Conservation (phyloP, 2,113 vertebrate species). For the Orcinus orca region DNA sequence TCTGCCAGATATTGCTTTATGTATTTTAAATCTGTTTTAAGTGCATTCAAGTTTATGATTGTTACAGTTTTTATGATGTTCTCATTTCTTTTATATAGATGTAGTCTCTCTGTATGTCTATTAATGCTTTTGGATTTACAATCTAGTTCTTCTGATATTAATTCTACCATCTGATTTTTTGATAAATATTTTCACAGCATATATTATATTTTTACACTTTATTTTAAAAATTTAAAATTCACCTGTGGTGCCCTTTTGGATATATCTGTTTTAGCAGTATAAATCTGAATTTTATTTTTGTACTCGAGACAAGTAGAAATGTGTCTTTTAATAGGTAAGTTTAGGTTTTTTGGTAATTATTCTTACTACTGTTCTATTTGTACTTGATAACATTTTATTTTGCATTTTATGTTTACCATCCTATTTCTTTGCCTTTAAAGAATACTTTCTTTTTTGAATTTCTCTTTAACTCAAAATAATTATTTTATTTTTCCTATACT, state of each 20-base stretch:
- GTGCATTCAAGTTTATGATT: not conserved
- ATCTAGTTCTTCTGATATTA: not conserved
- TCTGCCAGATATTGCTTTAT: not conserved
- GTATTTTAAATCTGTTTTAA: not conserved
- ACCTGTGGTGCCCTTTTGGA: not conserved
- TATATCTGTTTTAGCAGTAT: not conserved
- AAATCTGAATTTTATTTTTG: not conserved
- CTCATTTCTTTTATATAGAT: not conserved
- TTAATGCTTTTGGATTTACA: not conserved
- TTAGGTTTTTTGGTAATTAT: not conserved
- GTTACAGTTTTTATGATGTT: not conserved
- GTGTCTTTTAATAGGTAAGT: not conserved
- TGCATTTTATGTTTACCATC: not conserved
- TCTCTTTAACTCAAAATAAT: not conserved
- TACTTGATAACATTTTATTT: not conserved
- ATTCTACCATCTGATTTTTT: not conserved
- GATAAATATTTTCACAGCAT: not conserved
- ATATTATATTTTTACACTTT: not conserved
- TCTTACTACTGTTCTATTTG: not conserved
- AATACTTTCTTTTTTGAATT: not conserved
- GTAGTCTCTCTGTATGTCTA: not conserved
- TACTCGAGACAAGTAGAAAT: not conserved
- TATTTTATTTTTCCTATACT: not conserved
- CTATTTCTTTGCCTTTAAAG: not conserved
- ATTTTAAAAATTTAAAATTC: not conserved